A percentile compares a stretch with the other conserved stretches of the same genome.
Evolutionary conservation across 2,113 vertebrate genomes (phyloP).

Genomic region (Acrocephalus arundinaceus): DNA sequence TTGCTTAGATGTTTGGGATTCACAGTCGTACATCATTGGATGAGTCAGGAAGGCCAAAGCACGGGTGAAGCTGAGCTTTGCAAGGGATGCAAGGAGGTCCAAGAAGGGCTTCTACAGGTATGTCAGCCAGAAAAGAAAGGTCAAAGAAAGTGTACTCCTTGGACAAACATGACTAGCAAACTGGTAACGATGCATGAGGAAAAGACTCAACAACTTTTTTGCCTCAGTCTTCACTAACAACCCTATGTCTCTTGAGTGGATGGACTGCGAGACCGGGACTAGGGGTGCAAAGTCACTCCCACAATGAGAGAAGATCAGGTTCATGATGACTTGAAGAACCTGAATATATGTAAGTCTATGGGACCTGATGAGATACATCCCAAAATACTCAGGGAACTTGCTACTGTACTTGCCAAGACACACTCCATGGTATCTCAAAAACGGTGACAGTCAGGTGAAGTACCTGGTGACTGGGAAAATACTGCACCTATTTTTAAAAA

Average conservation of each 20-base stretch:
- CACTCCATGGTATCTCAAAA: neutral
- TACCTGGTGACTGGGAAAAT: neutral
- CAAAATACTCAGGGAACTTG: neutral
- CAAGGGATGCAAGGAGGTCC: neutral
- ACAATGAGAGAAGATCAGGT: neutral
- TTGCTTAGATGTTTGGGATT: neutral
- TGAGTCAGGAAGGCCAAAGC: neutral
- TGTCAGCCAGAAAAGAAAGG: neutral
- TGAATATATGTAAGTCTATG: neutral
- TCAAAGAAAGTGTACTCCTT: neutral
- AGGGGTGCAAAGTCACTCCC: neutral
- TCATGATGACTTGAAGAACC: neutral
- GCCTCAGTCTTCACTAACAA: neutral
- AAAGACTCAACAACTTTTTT: neutral
- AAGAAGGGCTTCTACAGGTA: neutral
- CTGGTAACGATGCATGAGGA: accelerated
- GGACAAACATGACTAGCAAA: neutral
- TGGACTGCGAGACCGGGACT: neutral
- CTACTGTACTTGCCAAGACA: neutral
- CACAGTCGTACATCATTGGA: neutral
- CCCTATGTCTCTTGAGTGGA: neutral
- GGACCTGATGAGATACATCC: neutral
- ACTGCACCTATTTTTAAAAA: neutral
- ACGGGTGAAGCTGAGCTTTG: neutral
- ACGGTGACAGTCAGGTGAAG: neutral